These are phyloP conservation scores for Pogonomyrmex barbatus DNA, from an alignment of 1,140 invertebrate species.

Conservation along the genomic window DNA sequence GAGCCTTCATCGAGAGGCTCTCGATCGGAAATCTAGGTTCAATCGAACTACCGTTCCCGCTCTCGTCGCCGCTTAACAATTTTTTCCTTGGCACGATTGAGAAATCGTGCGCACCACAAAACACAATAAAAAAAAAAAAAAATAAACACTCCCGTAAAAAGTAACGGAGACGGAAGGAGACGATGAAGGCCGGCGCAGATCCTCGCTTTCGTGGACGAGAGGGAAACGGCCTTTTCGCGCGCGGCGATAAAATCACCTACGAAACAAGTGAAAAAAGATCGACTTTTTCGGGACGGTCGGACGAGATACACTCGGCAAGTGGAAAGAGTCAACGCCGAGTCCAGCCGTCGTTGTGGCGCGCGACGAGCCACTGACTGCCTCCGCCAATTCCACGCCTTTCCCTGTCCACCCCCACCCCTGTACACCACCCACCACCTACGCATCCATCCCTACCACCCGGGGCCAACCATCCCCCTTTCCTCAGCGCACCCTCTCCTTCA, in stretches of 20 bases:
- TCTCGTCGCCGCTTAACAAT: neutral
- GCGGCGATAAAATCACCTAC: neutral
- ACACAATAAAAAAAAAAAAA: neutral
- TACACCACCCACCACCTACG: conserved; percentile 67
- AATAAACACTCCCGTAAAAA: neutral
- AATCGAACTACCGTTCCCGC: neutral
- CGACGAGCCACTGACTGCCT: conserved; percentile 83
- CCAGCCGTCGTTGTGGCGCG: conserved; percentile 80
- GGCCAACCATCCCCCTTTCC: conserved; percentile 50
- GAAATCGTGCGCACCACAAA: neutral
- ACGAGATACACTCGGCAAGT: conserved; percentile 62
- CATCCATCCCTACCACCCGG: conserved; percentile 59
- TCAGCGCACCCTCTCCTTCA: conserved; percentile 68
- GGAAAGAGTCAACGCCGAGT: conserved; percentile 73
- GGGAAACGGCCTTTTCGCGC: neutral
- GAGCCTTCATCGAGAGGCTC: neutral
- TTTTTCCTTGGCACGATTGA: neutral
- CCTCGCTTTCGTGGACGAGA: no score
- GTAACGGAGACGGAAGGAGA: neutral
- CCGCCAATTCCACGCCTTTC: conserved; percentile 79
- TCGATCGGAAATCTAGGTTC: neutral
- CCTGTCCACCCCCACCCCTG: conserved; percentile 67
- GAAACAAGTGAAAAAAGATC: neutral
- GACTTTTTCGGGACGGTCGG: neutral
- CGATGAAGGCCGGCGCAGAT: neutral